Conservation (phyloP, 23 tunicate genomes). For the Ascidia mentula region DNA sequence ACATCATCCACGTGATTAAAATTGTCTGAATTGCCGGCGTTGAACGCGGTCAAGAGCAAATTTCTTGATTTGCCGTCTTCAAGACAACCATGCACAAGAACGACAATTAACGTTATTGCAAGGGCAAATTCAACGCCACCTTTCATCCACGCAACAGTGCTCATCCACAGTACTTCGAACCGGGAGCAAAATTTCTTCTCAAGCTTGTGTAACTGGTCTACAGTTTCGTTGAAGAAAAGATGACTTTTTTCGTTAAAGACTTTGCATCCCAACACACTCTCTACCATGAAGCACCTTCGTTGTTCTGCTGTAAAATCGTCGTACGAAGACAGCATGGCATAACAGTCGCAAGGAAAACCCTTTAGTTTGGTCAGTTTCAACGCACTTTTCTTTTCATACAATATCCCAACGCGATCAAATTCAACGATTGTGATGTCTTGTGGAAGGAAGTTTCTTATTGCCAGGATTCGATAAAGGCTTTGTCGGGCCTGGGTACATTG, state of each 20-base stretch:
- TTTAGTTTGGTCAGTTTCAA: background rate
- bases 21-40: background rate
- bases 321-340: background rate
- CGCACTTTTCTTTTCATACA: background rate
- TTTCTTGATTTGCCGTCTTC: background rate
- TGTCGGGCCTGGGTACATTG: background rate
- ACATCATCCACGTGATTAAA: background rate
- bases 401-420: background rate
- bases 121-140: background rate
- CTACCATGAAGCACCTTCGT: background rate
- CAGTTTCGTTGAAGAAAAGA: background rate
- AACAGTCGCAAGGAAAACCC: background rate
- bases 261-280: background rate
- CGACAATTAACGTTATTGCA: background rate
- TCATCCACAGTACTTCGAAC: background rate
- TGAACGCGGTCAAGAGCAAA: background rate
- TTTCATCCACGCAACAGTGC: conserved; percentile 6
- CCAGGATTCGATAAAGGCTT: background rate
- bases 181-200: background rate
- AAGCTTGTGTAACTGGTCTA: background rate
- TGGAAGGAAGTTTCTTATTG: background rate
- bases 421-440: background rate
- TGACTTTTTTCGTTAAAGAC: background rate
- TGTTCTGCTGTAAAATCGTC: background rate
- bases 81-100: background rate